A percentile compares a stretch with the other conserved stretches of the same genome.
Conservation (phyloP, 2,113 vertebrate genomes). For the Ondatra zibethicus region DNA sequence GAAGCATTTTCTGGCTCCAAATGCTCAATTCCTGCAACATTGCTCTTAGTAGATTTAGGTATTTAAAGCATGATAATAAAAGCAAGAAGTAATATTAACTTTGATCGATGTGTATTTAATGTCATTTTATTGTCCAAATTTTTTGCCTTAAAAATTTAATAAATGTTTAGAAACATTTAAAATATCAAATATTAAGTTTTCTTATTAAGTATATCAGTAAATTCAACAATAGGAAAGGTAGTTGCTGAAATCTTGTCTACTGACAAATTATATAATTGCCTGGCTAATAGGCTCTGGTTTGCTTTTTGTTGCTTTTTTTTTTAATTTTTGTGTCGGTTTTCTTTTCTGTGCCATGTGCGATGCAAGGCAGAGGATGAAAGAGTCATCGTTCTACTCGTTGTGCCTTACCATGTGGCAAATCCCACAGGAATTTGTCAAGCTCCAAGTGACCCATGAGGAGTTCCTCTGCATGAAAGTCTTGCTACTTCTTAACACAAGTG, state of each 20-base stretch:
- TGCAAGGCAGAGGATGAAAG: slow-evolving; percentile 95
- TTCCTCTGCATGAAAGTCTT: slow-evolving; percentile 99
- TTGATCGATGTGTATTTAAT: not conserved
- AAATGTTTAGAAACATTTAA: not conserved
- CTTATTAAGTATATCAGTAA: not conserved
- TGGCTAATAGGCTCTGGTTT: not conserved
- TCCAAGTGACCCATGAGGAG: slow-evolving; percentile 96
- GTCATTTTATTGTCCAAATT: slow-evolving; percentile 28
- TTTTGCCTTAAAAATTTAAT: slow-evolving; percentile 33
- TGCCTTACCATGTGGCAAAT: slow-evolving; percentile 97
- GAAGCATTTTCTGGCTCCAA: not conserved
- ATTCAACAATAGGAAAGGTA: not conserved
- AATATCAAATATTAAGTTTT: not conserved
- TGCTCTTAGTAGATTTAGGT: not conserved
- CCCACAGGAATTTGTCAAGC: slow-evolving; percentile 96
- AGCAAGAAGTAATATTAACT: slow-evolving; percentile 15
- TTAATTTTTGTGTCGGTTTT: not conserved
- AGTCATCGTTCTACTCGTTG: slow-evolving; percentile 95
- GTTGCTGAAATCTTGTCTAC: not conserved
- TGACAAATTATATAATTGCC: not conserved
- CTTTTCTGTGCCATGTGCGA: slow-evolving; percentile 65
- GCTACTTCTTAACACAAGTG: slow-evolving; percentile 97
- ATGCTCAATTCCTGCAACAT: not conserved
- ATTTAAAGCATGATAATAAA: slow-evolving; percentile 22
- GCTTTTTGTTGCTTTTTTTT: too few relatives aligned